A percentile compares a stretch with the other conserved stretches of the same genome.
Conservation (phyloP, 30 jellyfish, hydroid and myxozoan species). For the Morbakka virulenta region DNA sequence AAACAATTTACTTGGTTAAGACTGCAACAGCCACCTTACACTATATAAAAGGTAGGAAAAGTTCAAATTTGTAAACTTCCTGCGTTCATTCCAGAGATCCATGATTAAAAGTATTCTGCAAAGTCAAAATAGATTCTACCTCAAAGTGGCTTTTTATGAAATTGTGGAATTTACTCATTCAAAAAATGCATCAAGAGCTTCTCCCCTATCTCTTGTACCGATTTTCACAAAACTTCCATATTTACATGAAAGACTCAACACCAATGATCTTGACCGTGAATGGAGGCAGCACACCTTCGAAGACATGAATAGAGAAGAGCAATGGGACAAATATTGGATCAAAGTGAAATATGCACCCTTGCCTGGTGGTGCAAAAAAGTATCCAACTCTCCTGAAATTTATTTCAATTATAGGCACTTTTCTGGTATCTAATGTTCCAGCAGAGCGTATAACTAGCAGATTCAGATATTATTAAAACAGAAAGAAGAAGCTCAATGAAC, state of each 20-base stretch:
- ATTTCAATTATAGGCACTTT: slow-evolving; percentile 6
- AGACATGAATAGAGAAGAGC: neutral
- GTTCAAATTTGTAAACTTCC: neutral
- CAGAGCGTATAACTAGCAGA: slow-evolving; percentile 24
- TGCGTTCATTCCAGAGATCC: slow-evolving; percentile 8
- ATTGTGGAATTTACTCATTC: slow-evolving; percentile 8
- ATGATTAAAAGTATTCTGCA: slow-evolving; percentile 9
- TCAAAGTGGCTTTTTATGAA: slow-evolving; percentile 9
- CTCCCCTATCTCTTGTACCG: slow-evolving; percentile 24
- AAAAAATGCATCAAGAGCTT: slow-evolving; percentile 10
- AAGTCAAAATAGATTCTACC: slow-evolving; percentile 21
- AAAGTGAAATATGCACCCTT: neutral
- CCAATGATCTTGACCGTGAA: slow-evolving; percentile 31
- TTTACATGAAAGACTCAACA: neutral
- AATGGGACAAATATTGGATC: slow-evolving; percentile 12
- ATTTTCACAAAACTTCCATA: neutral
- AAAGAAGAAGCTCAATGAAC: slow-evolving; percentile 19
- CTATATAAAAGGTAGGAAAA: slow-evolving; percentile 2
- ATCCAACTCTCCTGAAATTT: slow-evolving; percentile 33
- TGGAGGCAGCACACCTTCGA: slow-evolving; percentile 53
- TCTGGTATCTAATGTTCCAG: too few relatives aligned
- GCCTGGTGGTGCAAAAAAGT: slow-evolving; percentile 16
- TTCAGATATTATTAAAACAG: slow-evolving; percentile 32
- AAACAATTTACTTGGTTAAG: slow-evolving; percentile 19
- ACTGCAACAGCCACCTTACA: neutral